Evolutionary conservation across 2,797 vertebrate genomes (phyloP), one percentile per base, ranked within the genome.

Genomic region (Malacoctenus gilli): DNA sequence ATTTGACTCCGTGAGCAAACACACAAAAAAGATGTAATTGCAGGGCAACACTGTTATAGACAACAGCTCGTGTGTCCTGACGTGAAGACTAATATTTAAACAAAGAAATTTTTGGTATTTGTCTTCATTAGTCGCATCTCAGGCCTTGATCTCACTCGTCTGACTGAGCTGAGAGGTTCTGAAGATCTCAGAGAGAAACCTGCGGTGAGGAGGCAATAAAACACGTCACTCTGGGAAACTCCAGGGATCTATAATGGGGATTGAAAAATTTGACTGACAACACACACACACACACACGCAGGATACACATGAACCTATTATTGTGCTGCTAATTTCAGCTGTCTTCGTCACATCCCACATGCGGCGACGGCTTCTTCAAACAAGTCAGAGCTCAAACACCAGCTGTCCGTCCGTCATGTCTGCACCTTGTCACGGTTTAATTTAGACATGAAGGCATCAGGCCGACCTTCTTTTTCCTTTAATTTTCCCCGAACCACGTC

Each of bases 161-260:
- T 48, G 5, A 18, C 3, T 14, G 5, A 46, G 30, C 1, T 30
- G 21, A 34, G 40, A 21, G 25, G 38, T 19, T 62, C 7, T 43
- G 44, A 54, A 41, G n/a, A 68, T 54, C 14, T 6, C 4, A 2
- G 32, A 13, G 5, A 38, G 13, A 30, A 34, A 53, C 68, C 30
- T 16, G 21, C 13, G 42, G 50, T 0, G 13, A 57, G 46, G 32
- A 57, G 42, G 55, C 44, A 68, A 74, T 82, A 87, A 80, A 85
- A 84, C 32, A 32, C 57, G 80, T 69, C 65, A 81, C 58, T 82
- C 50, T 79, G 74, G 50, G 47, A 60, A 82, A 85, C 72, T 75
- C 79, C 65, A 70, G 75, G 83, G 91, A 91, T 92, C 87, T 61
- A 92, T 92, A 87, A 65, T 40, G 84, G 62, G 91, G 92, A 92